Evolutionary conservation across 2,888 invertebrate species (phyloP), one percentile per base, ranked within the genome.

Genomic region (Acrobasis repandana): DNA sequence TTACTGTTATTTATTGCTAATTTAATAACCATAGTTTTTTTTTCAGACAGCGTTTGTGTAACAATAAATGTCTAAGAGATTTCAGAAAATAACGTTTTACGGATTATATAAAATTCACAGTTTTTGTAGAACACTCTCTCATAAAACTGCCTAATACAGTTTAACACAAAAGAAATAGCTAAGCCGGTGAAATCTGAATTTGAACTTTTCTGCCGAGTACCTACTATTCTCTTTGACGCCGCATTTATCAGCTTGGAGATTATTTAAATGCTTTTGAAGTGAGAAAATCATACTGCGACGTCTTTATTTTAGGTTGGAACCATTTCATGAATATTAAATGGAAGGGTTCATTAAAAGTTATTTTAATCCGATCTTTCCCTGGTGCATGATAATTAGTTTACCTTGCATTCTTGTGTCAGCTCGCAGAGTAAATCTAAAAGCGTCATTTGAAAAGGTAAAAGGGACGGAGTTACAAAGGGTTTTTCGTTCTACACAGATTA

Each of bases 291-390:
- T 58, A 68, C 69, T 67, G 65, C 69, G 71, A 69, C 67, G 67
- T 74, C 63, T 75, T 77, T 75, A 76, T 74, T 69, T 71, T 70
- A 76, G 67, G 63, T 71, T 67, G 67, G 61, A 65, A 67, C 68
- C 68, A 74, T 74, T 72, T 69, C 76, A 77, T 83, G 80, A 84
- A 83, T 84, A 79, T 76, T 80, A 74, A 79, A 74, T 72, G 69
- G 73, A 75, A 69, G 71, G 72, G 69, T 79, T 83, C 73, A 79
- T 82, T 81, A 82, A 77, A 82, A 81, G 72, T 83, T 80, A 74
- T 79, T 77, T 81, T 76, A 81, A 82, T 80, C 76, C 74, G 67
- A 75, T 79, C 79, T 73, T 65, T 68, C 67, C 68, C 65, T 67
- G 68, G 70, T 74, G 76, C 74, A 79, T 82, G 68, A 71, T 77